Percentiles rank a stretch among this genome's conserved stretches.
Conservation (phyloP, 2,888 invertebrate genomes). For the Timema cristinae region DNA sequence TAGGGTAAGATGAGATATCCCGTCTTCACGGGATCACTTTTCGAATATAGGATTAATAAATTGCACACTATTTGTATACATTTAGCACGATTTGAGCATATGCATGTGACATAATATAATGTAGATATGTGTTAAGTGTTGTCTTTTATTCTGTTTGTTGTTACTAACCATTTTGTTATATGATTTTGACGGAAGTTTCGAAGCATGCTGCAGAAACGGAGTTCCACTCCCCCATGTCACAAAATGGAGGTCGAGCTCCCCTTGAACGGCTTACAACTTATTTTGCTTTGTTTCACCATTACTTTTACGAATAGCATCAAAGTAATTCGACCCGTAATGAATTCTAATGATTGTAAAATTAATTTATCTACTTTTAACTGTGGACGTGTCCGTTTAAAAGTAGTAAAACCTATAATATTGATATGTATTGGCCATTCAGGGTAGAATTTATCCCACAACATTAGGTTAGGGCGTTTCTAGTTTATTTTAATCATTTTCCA, state of each 20-base stretch:
- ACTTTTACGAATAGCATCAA: not conserved
- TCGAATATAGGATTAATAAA: conserved; percentile 33
- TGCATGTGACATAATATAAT: conserved; percentile 13
- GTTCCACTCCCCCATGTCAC: conserved; percentile 36
- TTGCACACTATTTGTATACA: conserved; percentile 26
- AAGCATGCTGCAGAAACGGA: conserved; percentile 35
- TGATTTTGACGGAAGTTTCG: conserved; percentile 31
- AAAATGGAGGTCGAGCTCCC: conserved; percentile 36
- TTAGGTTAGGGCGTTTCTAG: too few relatives aligned
- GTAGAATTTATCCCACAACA: too few relatives aligned
- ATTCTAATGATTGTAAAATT: too few relatives aligned
- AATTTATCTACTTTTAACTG: too few relatives aligned
- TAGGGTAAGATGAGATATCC: conserved; percentile 34
- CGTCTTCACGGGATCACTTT: conserved; percentile 33
- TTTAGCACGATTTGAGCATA: conserved; percentile 21
- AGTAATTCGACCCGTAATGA: not conserved
- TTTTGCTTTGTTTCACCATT: not conserved
- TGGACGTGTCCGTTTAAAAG: too few relatives aligned
- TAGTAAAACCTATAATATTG: too few relatives aligned
- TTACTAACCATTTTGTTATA: conserved; percentile 22
- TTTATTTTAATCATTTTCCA: too few relatives aligned
- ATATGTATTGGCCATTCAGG: too few relatives aligned
- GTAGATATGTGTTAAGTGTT: conserved; percentile 23
- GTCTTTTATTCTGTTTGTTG: conserved; percentile 20
- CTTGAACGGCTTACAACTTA: conserved; percentile 30